Evolutionary conservation across 2,888 invertebrate species (phyloP), one percentile per base, ranked within the genome.

Genomic region (Luperina testacea): DNA sequence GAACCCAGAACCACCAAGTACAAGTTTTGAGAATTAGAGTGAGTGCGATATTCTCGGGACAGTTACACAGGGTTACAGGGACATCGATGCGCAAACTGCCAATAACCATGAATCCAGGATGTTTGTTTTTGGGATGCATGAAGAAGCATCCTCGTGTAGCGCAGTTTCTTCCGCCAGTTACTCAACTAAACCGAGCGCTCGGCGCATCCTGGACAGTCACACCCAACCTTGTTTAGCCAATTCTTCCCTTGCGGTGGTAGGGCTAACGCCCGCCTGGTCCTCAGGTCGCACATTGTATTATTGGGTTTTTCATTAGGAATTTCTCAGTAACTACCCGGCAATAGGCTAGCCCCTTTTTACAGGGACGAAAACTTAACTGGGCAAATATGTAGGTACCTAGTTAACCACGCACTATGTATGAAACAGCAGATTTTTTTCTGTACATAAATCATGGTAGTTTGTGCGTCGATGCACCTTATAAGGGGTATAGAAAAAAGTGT

Each of bases 11-110:
- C n/a, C n/a, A n/a, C n/a, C n/a, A n/a, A n/a, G 89, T 88, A 4
- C 82, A 94, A 92, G 88, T 74, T 6, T 80, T 45, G 68, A 85
- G 84, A 75, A 48, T 15, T 48, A 5, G 48, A 15, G 48, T 48
- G 15, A 48, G 48, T 48, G 48, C 48, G 48, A 48, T 48, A 6
- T 48, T 48, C 0, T 48, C 15, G 15, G 48, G 48, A 48, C 15
- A 48, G 48, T 48, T 48, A 48, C 9, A 15, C 48, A 48, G 48
- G 0, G 6, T 48, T 15, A 9, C 48, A 4, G 48, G 48, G 4
- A 48, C 0, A 48, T 15, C 48, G 48, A 15, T 15, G 48, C 11
- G 48, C 48, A 48, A 13, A 11, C 15, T 15, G 0, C 15, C 48
- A 15, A 15, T 48, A 15, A 48, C 48, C 15, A 15, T 48, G 48